phyloP scores from a whole-genome alignment of 2,888 invertebrate genomes.

The Automeris io region DNA sequence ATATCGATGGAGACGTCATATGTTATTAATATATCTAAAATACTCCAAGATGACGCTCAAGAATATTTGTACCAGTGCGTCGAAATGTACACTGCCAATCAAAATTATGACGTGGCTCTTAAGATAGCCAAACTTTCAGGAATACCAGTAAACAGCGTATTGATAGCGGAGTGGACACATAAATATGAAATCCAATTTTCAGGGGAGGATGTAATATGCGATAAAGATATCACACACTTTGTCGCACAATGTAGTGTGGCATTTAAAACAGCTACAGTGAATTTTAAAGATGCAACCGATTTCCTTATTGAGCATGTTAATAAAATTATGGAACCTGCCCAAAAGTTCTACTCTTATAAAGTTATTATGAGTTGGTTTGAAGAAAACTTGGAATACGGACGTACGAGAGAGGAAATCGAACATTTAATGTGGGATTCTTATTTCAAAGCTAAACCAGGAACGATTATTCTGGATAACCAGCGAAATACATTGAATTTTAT shows the following conservation, averaged over 20 bases:
- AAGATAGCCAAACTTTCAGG: slow-evolving; percentile 73
- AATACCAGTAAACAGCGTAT: slow-evolving; percentile 67
- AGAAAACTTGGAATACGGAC: slow-evolving; percentile 54
- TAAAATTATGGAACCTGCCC: slow-evolving; percentile 52
- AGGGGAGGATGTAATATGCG: slow-evolving; percentile 45
- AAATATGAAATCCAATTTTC: slow-evolving; percentile 55
- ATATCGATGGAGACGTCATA: slow-evolving; percentile 76
- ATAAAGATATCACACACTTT: slow-evolving; percentile 62
- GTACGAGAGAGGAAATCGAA: slow-evolving; percentile 57
- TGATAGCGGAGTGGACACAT: slow-evolving; percentile 74
- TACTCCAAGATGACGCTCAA: slow-evolving; percentile 53
- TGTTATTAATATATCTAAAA: slow-evolving; percentile 70
- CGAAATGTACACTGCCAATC: slow-evolving; percentile 61
- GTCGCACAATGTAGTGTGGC: slow-evolving; percentile 79
- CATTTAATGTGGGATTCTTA: slow-evolving; percentile 68
- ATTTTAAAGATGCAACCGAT: slow-evolving; percentile 78
- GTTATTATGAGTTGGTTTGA: slow-evolving; percentile 69
- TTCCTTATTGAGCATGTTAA: slow-evolving; percentile 78
- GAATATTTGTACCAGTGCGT: slow-evolving; percentile 74
- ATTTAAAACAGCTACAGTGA: slow-evolving; percentile 77
- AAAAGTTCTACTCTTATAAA: slow-evolving; percentile 73
- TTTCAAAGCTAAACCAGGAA: slow-evolving; percentile 44
- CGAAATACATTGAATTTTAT: slow-evolving; percentile 54
- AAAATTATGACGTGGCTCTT: slow-evolving; percentile 76
- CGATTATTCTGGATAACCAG: slow-evolving; percentile 47